Base-by-base conservation (phyloP, 2,888 invertebrate genomes). In the Agrotis exclamationis region DNA sequence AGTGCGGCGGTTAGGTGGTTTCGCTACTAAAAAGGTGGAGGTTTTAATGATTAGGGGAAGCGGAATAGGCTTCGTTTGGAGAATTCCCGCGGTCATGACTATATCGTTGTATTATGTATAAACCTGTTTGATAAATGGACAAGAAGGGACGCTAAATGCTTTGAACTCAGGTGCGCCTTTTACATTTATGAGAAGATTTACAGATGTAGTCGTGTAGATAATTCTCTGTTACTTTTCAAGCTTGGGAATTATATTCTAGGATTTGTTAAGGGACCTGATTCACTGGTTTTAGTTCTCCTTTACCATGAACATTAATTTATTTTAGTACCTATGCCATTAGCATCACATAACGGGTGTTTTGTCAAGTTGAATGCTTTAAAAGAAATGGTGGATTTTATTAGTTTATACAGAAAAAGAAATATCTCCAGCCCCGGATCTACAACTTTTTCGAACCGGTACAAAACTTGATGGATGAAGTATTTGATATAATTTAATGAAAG, bases 41-140 rank as follows among this genome's bases (percentile, higher is more conserved):
- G 83, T 84, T 86, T 85, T 88, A 88, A 90, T 90, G 87, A 90
- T 89, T 89, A 88, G 87, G 90, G 88, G 87, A 86, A 85, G 76
- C 65, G 79, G 83, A 89, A 84, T 81, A 74, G 82, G 82, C 74
- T 86, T 83, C 85, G 79, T 87, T 87, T 83, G 74, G 80, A 85
- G 86, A 84, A 85, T 85, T 86, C 82, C 83, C 84, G 73, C 85
- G 80, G 71, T 75, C 78, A 78, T 79, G 76, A 81, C 60, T 62
- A 71, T 80, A 80, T 81, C 83, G 66, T 79, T 83, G 24, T 74
- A 54, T 56, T 57, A 11, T 11, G 51, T 71, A 71, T 56, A 67
- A 63, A 59, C 79, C 65, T 65, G 79, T 79, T 79, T 68, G 64
- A 72, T 72, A 72, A 66, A 79, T 72, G 60, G 56, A 64, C 45